Evolutionary conservation across 35 echinoderm and acorn worm genomes (phyloP).

Genomic region (Apostichopus californicus): DNA sequence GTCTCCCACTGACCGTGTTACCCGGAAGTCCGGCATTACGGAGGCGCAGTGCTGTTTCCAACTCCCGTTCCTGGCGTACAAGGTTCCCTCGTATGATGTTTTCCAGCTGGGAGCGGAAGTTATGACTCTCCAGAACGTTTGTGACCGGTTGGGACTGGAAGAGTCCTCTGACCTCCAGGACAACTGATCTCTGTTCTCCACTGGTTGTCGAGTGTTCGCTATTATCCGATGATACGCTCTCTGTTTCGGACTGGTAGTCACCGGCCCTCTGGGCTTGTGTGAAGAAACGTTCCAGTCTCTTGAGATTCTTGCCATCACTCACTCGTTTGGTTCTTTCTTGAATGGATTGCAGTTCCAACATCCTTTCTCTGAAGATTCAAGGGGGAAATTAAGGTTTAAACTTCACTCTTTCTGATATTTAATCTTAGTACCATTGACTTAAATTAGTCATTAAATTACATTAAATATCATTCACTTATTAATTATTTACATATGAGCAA

Average conservation of each 20-base stretch:
- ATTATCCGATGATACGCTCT: background rate
- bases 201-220: background rate
- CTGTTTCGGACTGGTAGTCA: slow-evolving; percentile 19
- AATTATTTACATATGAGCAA: too few relatives aligned
- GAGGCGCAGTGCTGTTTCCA: slow-evolving; percentile 69
- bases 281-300: slow-evolving; percentile 29
- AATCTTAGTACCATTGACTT: too few relatives aligned
- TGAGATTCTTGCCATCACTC: slow-evolving; percentile 34
- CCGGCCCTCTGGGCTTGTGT: background rate
- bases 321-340: slow-evolving; percentile 24
- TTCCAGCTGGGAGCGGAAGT: slow-evolving; percentile 70
- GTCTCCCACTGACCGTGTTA: slow-evolving; percentile 29
- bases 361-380: slow-evolving; percentile 32
- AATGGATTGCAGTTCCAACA: slow-evolving; percentile 32
- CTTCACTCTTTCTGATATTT: background rate
- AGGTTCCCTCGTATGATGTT: slow-evolving; percentile 71
- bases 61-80: slow-evolving; percentile 73
- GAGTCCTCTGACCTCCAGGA: slow-evolving; percentile 65
- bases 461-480: too few relatives aligned
- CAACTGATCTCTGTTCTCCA: background rate
- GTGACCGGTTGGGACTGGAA: slow-evolving; percentile 65
- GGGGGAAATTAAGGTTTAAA: background rate
- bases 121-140: slow-evolving; percentile 50
- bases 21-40: slow-evolving; percentile 64
- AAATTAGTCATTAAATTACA: too few relatives aligned